Percentiles rank a stretch among this genome's conserved stretches.
Evolutionary conservation across 2,113 vertebrate species (phyloP).

Genomic region (Chaetodon trifascialis): DNA sequence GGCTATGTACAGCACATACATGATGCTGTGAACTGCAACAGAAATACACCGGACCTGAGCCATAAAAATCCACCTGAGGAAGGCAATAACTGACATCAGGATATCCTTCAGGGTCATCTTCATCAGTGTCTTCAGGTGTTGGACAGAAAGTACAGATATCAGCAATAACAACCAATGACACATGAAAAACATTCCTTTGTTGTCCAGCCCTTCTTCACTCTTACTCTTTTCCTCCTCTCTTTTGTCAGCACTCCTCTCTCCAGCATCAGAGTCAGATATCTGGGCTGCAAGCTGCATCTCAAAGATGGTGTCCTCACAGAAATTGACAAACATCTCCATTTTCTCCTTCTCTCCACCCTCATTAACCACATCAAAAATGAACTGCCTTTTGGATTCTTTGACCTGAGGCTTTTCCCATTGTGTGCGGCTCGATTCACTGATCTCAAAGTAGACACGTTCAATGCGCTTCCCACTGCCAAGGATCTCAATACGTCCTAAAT

Average conservation of each 20-base stretch:
- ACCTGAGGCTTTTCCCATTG: constrained; percentile 99
- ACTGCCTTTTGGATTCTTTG: constrained; percentile 97
- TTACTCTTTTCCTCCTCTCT: constrained; percentile 81
- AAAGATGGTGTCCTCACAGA: constrained; percentile 98
- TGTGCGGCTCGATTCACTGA: constrained; percentile 94
- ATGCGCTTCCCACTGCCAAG: constrained; percentile 95
- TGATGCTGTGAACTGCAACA: constrained; percentile 80
- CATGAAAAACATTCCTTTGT: constrained; percentile 83
- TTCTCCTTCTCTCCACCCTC: constrained; percentile 96
- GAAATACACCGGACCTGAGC: constrained; percentile 82
- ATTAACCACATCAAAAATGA: constrained; percentile 97
- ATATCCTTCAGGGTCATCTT: constrained; percentile 91
- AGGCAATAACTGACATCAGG: constrained; percentile 77
- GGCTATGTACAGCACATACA: constrained; percentile 87
- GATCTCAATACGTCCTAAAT: constrained; percentile 95
- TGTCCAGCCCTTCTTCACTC: constrained; percentile 63
- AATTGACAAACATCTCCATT: constrained; percentile 98
- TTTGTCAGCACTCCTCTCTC: constrained; percentile 84
- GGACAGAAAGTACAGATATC: constrained; percentile 87
- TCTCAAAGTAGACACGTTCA: constrained; percentile 96
- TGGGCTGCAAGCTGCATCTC: constrained; percentile 97
- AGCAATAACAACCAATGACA: constrained; percentile 83
- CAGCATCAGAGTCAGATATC: constrained; percentile 88
- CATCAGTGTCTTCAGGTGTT: constrained; percentile 89
- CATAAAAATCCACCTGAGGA: constrained; percentile 84